These are phyloP conservation scores for Anolis apletophallus DNA, from an alignment of 2,797 vertebrate genomes.

Conservation along the genomic window DNA sequence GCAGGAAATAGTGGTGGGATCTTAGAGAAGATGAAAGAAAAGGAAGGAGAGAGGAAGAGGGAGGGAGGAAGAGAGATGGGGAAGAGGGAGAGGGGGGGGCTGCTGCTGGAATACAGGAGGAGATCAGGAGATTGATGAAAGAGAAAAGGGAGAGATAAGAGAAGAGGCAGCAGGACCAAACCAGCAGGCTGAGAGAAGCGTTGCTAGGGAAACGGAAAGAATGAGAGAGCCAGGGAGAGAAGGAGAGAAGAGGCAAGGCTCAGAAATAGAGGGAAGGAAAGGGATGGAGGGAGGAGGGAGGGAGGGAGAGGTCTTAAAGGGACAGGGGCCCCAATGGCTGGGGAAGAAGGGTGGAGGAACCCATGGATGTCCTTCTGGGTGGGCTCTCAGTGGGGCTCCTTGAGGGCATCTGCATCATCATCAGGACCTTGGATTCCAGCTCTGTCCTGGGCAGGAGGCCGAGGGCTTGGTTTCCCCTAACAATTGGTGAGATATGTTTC, in stretches of 20 bases:
- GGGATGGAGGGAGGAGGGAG: not conserved
- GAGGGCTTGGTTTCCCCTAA: no score
- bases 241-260: slow-evolving; percentile 68
- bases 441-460: no score
- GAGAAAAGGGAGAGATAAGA: slow-evolving; percentile 29
- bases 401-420: no score
- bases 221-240: slow-evolving; percentile 69
- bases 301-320: not conserved
- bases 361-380: no score
- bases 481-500: no score
- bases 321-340: not conserved
- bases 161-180: slow-evolving; percentile 65
- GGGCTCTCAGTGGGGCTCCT: no score
- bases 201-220: slow-evolving; percentile 82
- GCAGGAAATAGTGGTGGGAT: not conserved
- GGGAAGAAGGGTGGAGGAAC: no score
- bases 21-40: slow-evolving; percentile 57
- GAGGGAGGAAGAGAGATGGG: slow-evolving; percentile 60
- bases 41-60: slow-evolving; percentile 60
- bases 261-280: slow-evolving; percentile 59
- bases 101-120: slow-evolving; percentile 50
- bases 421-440: no score
- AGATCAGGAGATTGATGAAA: slow-evolving; percentile 72
- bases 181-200: slow-evolving; percentile 72
- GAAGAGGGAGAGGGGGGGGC: slow-evolving; percentile 56